Evolutionary conservation across 2,888 invertebrate species (phyloP).

Genomic region (Luperina nickerlii): DNA sequence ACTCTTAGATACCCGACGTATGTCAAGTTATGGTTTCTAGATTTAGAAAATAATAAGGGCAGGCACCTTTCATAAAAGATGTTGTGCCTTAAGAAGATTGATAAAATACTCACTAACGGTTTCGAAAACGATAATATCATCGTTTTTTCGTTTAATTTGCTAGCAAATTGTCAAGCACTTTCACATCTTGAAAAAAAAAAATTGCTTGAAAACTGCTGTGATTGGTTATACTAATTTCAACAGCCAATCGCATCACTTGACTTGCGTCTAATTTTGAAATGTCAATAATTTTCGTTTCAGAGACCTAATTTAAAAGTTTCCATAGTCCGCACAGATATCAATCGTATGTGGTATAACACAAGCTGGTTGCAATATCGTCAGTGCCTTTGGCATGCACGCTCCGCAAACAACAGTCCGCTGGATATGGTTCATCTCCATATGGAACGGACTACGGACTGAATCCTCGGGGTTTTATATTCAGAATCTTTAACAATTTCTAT

Average conservation of each 20-base stretch:
- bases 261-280: background rate
- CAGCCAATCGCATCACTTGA: background rate
- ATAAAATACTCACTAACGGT: background rate
- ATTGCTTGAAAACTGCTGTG: background rate
- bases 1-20: background rate
- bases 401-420: conserved; percentile 9
- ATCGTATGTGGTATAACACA: conserved; percentile 18
- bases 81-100: background rate
- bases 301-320: background rate
- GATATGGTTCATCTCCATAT: background rate
- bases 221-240: too few species aligned
- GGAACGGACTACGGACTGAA: background rate
- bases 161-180: too few species aligned
- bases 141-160: too few species aligned
- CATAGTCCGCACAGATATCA: background rate
- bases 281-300: background rate
- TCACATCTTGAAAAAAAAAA: background rate
- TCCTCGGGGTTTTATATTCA: background rate
- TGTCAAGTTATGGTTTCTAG: background rate
- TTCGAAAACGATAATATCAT: background rate
- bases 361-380: conserved; percentile 16
- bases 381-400: conserved; percentile 28
- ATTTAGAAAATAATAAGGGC: background rate
- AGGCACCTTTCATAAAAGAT: background rate
- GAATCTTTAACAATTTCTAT: background rate